These are phyloP conservation scores for Triplophysa siluroides DNA, from an alignment of 2,113 vertebrate species.

Conservation along the genomic window DNA sequence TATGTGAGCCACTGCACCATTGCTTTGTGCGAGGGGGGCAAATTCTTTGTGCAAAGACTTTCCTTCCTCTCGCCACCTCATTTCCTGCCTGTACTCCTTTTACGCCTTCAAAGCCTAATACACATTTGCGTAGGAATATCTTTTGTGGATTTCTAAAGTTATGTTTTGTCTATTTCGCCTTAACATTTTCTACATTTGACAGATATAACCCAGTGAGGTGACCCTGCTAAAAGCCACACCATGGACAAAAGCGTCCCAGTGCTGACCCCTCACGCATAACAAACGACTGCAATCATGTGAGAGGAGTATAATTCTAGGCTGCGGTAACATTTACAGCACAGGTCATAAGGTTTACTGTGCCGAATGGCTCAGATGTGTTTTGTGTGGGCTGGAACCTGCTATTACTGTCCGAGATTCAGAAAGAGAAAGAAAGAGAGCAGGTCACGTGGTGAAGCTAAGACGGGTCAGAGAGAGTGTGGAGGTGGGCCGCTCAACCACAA, in stretches of 20 bases:
- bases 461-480: conserved; percentile 32
- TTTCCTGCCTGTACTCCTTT: conserved; percentile 36
- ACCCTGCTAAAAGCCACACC: background rate
- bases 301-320: conserved; percentile 39
- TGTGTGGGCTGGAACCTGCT: conserved; percentile 34
- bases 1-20: background rate
- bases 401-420: conserved; percentile 16
- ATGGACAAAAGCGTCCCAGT: background rate
- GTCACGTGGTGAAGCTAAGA: conserved; percentile 22
- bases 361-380: conserved; percentile 9
- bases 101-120: background rate
- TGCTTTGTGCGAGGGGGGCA: conserved; percentile 12
- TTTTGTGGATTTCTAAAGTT: no score
- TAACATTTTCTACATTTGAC: background rate
- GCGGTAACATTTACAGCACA: conserved; percentile 15
- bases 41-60: conserved; percentile 43
- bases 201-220: background rate
- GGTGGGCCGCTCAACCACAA: conserved; percentile 38
- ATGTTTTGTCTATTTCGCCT: no score
- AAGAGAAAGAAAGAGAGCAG: conserved; percentile 19
- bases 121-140: no score
- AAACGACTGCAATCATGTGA: background rate
- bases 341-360: conserved; percentile 28
- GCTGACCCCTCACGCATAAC: conserved; percentile 17
- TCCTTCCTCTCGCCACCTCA: conserved; percentile 33